Evolutionary conservation across 2,888 invertebrate genomes (phyloP).

Genomic region (Erpobdella octoculata): DNA sequence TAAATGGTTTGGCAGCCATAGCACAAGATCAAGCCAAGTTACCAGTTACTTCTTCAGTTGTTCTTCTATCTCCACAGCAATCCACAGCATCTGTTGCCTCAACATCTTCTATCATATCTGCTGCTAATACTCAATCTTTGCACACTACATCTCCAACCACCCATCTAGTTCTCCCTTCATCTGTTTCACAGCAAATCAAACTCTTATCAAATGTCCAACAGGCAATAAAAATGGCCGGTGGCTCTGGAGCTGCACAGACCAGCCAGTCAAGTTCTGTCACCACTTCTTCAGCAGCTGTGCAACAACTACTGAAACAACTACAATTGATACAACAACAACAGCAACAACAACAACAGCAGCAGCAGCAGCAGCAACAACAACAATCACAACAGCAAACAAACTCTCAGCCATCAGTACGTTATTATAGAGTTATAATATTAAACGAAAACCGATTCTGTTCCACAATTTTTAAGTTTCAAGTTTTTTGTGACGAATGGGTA

Average conservation of each 20-base stretch:
- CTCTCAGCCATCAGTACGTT: neutral
- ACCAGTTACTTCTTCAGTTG: conserved; percentile 8
- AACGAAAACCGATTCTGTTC: no score
- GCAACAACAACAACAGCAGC: conserved; percentile 21
- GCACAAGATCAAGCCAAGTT: conserved; percentile 22
- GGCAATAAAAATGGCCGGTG: neutral
- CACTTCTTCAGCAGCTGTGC: neutral
- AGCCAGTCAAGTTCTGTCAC: neutral
- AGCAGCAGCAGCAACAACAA: conserved; percentile 24
- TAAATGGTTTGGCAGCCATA: conserved; percentile 17
- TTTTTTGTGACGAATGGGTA: neutral
- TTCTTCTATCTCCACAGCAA: neutral
- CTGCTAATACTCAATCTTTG: neutral
- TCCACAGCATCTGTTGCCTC: neutral
- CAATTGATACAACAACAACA: conserved; percentile 25
- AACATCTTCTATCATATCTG: neutral
- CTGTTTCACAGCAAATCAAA: conserved; percentile 20
- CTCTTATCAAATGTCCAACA: conserved; percentile 11
- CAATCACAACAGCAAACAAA: conserved; percentile 16
- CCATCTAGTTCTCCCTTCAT: conserved; percentile 11
- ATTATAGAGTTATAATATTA: no score
- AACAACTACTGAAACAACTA: conserved; percentile 22
- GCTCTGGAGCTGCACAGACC: neutral
- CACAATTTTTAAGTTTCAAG: neutral
- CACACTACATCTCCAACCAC: neutral